Percentiles rank a stretch among this genome's conserved stretches.
These are phyloP conservation scores for Oryzias dopingdopingensis DNA, from an alignment of 2,797 vertebrate species.

Conservation along the genomic window DNA sequence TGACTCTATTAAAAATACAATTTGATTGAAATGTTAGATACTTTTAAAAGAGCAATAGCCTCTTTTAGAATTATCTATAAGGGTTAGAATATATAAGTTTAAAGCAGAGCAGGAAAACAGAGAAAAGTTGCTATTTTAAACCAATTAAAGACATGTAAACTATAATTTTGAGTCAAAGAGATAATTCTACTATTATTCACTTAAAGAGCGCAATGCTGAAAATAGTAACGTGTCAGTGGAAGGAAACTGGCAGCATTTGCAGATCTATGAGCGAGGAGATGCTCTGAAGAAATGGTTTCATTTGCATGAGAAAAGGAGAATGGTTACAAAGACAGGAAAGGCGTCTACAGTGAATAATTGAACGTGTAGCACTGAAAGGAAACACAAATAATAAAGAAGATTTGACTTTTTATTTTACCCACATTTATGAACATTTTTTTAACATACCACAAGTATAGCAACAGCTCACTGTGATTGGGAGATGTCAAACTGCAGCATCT, in stretches of 20 bases:
- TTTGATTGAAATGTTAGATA: too few species aligned
- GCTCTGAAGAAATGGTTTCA: conserved; percentile 10
- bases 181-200: background rate
- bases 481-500: conserved; percentile 34
- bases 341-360: background rate
- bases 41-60: too few species aligned
- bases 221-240: conserved; percentile 2
- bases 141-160: too few species aligned
- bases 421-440: too few species aligned
- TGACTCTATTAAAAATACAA: too few species aligned
- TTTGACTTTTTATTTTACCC: too few species aligned
- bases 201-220: background rate
- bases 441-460: background rate
- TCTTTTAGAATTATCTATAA: too few species aligned
- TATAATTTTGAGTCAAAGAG: too few species aligned
- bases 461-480: conserved; percentile 25
- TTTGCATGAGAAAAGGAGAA: conserved; percentile 25
- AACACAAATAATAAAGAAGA: too few species aligned
- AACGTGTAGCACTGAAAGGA: background rate
- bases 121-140: too few species aligned
- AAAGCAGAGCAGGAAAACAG: too few species aligned
- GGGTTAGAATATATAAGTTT: too few species aligned
- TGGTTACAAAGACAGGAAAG: background rate
- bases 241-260: conserved; percentile 13
- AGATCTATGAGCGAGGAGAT: background rate